Conservation (phyloP, 2,888 invertebrate species). For the Allophyes oxyacanthae region DNA sequence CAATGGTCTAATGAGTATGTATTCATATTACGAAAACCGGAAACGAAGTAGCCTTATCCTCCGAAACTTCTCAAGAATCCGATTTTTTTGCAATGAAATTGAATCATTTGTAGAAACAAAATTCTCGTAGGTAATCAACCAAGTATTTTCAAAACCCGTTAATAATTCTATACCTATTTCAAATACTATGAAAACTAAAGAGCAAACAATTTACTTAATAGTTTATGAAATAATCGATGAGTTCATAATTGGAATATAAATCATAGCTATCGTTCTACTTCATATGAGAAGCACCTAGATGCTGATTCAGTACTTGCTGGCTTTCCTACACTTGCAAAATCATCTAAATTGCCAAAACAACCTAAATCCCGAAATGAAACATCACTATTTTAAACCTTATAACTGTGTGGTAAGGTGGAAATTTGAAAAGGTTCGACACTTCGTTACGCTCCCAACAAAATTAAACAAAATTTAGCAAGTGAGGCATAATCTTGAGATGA, state of each 20-base stretch:
- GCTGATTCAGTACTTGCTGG: conserved; percentile 83
- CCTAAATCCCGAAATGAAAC: conserved; percentile 44
- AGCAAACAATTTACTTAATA: conserved; percentile 49
- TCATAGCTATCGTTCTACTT: conserved; percentile 79
- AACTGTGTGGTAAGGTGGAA: conserved; percentile 44
- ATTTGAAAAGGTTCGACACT: conserved; percentile 53
- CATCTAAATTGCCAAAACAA: conserved; percentile 54
- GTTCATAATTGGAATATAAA: conserved; percentile 85
- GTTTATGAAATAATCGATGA: conserved; percentile 75
- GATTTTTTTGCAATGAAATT: too few species aligned
- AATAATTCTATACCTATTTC: too few species aligned
- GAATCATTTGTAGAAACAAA: too few species aligned
- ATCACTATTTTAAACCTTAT: conserved; percentile 57
- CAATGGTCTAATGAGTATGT: too few species aligned
- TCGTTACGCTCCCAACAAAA: conserved; percentile 64
- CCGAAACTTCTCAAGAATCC: too few species aligned
- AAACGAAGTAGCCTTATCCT: too few species aligned
- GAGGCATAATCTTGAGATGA: conserved; percentile 87
- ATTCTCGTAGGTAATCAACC: too few species aligned
- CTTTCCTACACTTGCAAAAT: conserved; percentile 80
- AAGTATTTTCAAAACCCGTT: too few species aligned
- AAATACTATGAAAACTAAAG: conserved; percentile 16
- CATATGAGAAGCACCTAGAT: conserved; percentile 77
- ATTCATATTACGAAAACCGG: too few species aligned
- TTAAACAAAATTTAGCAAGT: conserved; percentile 76